A percentile compares a stretch with the other conserved stretches of the same genome.
These are phyloP conservation scores for Smittia aterrima DNA, from an alignment of 2,888 invertebrate genomes.

Conservation along the genomic window DNA sequence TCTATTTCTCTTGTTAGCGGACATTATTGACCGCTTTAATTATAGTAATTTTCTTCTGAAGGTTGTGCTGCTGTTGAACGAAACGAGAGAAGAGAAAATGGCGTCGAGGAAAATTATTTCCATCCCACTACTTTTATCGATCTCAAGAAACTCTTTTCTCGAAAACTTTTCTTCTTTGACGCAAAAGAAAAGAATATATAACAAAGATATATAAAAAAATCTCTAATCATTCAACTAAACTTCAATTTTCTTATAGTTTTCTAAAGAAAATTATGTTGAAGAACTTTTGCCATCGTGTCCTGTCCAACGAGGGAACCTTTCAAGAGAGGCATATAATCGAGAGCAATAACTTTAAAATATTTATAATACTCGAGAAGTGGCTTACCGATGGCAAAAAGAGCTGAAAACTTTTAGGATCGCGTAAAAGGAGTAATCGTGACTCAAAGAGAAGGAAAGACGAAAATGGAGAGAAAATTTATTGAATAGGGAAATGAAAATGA, in stretches of 20 bases:
- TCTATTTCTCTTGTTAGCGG: not conserved
- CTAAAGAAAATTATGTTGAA: too few species aligned
- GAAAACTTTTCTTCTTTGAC: slow-evolving; percentile 3
- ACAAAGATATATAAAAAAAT: too few species aligned
- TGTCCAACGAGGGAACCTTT: not conserved
- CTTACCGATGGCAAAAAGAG: not conserved
- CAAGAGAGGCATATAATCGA: not conserved
- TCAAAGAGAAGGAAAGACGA: slow-evolving; percentile 5
- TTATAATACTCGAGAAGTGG: not conserved
- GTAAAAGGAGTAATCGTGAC: slow-evolving; percentile 16
- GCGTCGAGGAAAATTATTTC: slow-evolving; percentile 10
- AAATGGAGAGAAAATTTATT: slow-evolving; percentile 32
- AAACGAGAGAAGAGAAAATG: not conserved
- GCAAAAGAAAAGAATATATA: too few species aligned
- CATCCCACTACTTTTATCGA: slow-evolving; percentile 25
- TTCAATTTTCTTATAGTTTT: too few species aligned
- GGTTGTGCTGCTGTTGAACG: not conserved
- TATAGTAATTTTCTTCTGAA: slow-evolving; percentile 31
- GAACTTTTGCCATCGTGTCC: too few species aligned
- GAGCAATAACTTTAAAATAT: not conserved
- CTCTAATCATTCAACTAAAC: too few species aligned
- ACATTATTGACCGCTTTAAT: slow-evolving; percentile 10
- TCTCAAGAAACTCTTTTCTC: not conserved
- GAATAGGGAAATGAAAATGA: slow-evolving; percentile 36
- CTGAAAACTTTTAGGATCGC: not conserved